These are phyloP conservation scores for Rousettus madagascariensis DNA, from an alignment of 2,797 vertebrate genomes.

Conservation along the genomic window DNA sequence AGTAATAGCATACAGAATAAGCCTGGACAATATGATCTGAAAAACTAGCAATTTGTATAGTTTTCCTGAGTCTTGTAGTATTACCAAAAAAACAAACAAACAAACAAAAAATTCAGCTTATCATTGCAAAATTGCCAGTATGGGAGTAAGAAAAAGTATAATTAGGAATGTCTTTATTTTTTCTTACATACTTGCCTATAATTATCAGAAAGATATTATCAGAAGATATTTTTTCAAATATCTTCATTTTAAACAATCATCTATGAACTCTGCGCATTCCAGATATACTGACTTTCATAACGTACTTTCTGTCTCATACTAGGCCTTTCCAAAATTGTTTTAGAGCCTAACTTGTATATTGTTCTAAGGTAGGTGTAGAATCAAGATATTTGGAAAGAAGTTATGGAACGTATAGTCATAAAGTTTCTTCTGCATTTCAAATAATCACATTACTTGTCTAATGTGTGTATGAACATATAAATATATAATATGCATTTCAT, in stretches of 20 bases:
- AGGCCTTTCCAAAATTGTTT: background rate
- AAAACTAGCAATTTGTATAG: background rate
- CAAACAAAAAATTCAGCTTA: background rate
- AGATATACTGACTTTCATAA: background rate
- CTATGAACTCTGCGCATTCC: background rate
- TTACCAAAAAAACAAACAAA: background rate
- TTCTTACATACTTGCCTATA: background rate
- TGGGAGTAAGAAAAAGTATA: background rate
- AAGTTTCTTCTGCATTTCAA: background rate
- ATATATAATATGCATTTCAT: background rate
- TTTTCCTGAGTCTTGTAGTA: background rate
- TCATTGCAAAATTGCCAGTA: background rate
- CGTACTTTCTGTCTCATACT: background rate
- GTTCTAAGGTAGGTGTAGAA: background rate
- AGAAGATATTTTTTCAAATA: background rate
- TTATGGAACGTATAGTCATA: background rate
- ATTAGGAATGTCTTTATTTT: background rate
- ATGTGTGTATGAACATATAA: background rate
- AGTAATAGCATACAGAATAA: background rate
- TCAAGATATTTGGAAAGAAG: background rate
- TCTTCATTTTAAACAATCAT: background rate
- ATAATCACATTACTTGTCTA: background rate
- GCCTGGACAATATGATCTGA: background rate
- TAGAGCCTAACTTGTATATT: background rate
- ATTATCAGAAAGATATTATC: background rate